A percentile compares a stretch with the other conserved stretches of the same genome.
Conservation (phyloP, 1,140 invertebrate species). For the Dreissena polymorpha region DNA sequence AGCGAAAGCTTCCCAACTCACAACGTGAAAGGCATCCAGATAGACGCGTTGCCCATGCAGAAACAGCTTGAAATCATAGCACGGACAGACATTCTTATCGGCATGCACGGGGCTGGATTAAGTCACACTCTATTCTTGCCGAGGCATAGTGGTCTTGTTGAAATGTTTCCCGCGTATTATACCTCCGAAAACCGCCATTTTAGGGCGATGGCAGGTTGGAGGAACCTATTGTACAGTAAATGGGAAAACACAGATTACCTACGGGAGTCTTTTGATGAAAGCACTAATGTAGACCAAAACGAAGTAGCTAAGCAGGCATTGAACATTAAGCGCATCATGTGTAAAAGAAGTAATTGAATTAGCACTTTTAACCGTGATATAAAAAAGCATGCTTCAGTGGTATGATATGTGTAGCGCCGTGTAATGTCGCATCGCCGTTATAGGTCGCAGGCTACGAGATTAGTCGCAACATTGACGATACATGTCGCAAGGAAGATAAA, state of each 20-base stretch:
- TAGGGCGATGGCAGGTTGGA: constrained; percentile 72
- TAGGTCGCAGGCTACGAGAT: no score
- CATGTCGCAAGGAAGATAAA: no score
- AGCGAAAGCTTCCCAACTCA: constrained; percentile 31
- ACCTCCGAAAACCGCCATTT: constrained; percentile 71
- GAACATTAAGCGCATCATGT: constrained; percentile 23
- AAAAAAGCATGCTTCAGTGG: no score
- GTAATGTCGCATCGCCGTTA: no score
- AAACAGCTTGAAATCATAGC: constrained; percentile 60
- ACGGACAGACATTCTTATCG: constrained; percentile 95
- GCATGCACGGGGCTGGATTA: constrained; percentile 97
- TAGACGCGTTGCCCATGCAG: constrained; percentile 63
- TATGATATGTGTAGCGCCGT: no score
- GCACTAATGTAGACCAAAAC: constrained; percentile 56
- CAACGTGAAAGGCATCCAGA: constrained; percentile 63
- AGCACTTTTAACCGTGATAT: no score
- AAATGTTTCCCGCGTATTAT: constrained; percentile 85
- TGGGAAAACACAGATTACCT: constrained; percentile 72
- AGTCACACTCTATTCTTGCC: constrained; percentile 96
- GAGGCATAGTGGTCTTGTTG: constrained; percentile 96
- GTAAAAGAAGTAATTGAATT: not conserved
- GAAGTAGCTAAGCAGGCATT: constrained; percentile 1
- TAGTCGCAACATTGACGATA: no score
- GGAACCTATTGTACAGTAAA: constrained; percentile 67
- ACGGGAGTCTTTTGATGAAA: constrained; percentile 63